These are phyloP conservation scores for Colistium nudipinnis DNA, from an alignment of 2,113 vertebrate species.

Conservation along the genomic window DNA sequence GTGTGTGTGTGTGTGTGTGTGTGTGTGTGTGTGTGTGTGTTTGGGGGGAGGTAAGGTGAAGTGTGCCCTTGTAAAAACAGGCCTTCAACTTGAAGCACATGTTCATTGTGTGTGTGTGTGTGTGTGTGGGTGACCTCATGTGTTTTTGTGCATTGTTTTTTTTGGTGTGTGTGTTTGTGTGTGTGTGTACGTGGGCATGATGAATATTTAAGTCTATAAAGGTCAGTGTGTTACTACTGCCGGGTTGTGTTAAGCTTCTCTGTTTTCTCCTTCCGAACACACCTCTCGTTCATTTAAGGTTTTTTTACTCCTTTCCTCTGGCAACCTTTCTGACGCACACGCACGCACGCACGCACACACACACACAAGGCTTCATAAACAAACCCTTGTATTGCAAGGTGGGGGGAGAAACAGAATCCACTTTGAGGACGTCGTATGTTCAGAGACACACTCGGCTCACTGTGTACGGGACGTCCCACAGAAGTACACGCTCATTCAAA, in stretches of 20 bases:
- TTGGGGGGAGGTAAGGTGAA: conserved; percentile 28
- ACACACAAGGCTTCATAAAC: conserved; percentile 48
- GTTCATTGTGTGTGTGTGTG: conserved; percentile 1
- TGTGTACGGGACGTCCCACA: too few species aligned
- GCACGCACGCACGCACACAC: conserved; percentile 28
- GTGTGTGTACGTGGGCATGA: conserved; percentile 7
- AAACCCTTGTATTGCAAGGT: conserved; percentile 44
- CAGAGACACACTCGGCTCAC: neutral
- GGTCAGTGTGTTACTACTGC: conserved; percentile 64
- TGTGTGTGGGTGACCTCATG: neutral
- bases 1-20: conserved; percentile 37
- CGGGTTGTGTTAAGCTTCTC: conserved; percentile 49
- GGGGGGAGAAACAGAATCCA: conserved; percentile 43
- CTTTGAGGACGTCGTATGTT: neutral
- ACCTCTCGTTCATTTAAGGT: conserved; percentile 76
- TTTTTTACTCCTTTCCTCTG: conserved; percentile 76
- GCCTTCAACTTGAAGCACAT: conserved; percentile 21
- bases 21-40: too few species aligned
- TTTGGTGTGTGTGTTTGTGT: neutral
- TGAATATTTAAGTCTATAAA: conserved; percentile 58
- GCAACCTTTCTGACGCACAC: conserved; percentile 60
- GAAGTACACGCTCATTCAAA: too few species aligned
- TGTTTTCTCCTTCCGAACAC: conserved; percentile 75
- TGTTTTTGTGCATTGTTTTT: conserved; percentile 1
- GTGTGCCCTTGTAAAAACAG: conserved; percentile 35